Base-by-base conservation (phyloP, 2,113 vertebrate species). In the Lasiurus borealis region DNA sequence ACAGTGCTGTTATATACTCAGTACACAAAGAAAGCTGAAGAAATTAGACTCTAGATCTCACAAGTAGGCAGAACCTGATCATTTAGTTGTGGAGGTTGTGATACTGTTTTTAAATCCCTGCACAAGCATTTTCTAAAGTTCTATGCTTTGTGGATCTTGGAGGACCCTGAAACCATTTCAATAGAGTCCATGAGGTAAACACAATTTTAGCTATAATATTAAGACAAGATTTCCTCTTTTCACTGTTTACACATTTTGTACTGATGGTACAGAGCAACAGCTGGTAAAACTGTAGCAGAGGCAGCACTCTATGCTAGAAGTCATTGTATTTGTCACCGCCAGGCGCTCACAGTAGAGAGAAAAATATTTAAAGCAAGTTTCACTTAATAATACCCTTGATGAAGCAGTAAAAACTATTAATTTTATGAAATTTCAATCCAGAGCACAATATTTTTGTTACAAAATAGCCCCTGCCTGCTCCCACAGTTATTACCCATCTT, bases 181-280 rank as follows among this genome's bases (percentile, higher is more conserved):
- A 50, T 48, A 92, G 52, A n/a, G 34, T 85, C 13, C 7, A 46
- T 0, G 7, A 86, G 9, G 21, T 91, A 31, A 89, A 90, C 88
- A 76, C 6, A 80, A 57, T 73, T 93, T 77, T 81, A 64, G 54
- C 64, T 64, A 44, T 44, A 88, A 82, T 64, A 52, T 11, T 54
- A 68, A 69, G 21, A 64, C 40, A 16, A 46, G 54, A 93, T 75
- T 54, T 88, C 25, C 31, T 50, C 23, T 80, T 88, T 48, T 85
- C n/a, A 77, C 10, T 85, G 40, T 91, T 85, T 82, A 90, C 64
- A 81, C n/a, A 44, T 95, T 76, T 80, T 92, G n/a, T 9, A 85
- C n/a, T 90, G 31, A 81, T 81, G 23, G 44, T 66, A 91, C 23
- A 88, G 90, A 64, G 71, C 48, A 62, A 80, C 7, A 8, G 18